These are phyloP conservation scores for Hylaeus volcanicus DNA, from an alignment of 1,140 invertebrate species.

Conservation along the genomic window DNA sequence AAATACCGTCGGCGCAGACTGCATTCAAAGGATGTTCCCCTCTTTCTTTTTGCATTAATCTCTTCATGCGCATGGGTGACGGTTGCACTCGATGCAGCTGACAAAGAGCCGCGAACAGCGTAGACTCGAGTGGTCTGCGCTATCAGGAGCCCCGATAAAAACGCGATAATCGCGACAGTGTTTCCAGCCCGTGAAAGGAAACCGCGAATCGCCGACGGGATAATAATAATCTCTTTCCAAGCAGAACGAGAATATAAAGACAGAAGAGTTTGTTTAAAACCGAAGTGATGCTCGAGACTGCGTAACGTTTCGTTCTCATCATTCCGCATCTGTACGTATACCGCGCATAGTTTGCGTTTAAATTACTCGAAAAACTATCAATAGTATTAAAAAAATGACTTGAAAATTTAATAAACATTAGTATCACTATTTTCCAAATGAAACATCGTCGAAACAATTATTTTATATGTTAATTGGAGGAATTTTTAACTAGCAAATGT, in stretches of 20 bases:
- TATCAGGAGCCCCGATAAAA: constrained; percentile 31
- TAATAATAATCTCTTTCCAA: not conserved
- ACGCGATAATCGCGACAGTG: constrained; percentile 13
- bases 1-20: not conserved
- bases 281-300: not conserved
- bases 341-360: too few species aligned
- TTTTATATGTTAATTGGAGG: too few species aligned
- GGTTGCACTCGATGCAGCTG: not conserved
- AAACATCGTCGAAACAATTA: too few species aligned
- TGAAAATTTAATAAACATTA: too few species aligned
- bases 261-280: not conserved
- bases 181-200: constrained; percentile 2
- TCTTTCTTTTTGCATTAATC: not conserved
- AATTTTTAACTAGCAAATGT: too few species aligned
- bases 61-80: not conserved
- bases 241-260: not conserved
- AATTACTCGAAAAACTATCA: too few species aligned
- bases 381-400: too few species aligned
- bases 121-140: constrained; percentile 16
- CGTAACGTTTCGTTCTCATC: not conserved
- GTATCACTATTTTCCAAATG: too few species aligned
- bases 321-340: not conserved
- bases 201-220: not conserved
- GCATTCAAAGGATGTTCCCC: not conserved
- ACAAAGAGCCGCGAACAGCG: constrained; percentile 12